A percentile compares a stretch with the other conserved stretches of the same genome.
phyloP scores from a whole-genome alignment of 2,888 invertebrate genomes.

The Drosophila rellima region DNA sequence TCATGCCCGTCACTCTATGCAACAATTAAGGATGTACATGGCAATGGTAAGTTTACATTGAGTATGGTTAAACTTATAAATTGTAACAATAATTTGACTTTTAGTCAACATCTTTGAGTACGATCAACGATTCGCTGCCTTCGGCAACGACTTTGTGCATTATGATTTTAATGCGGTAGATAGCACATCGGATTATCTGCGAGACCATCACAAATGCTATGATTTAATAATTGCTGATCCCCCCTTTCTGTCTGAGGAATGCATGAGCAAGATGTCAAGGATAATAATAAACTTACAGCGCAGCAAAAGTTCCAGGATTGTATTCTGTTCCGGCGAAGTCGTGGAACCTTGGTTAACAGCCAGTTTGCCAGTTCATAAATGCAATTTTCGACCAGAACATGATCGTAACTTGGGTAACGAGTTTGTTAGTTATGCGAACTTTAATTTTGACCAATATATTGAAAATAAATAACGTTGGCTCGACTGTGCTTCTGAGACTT shows the following conservation, averaged over 20 bases:
- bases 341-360: constrained; percentile 90
- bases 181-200: constrained; percentile 87
- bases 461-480: constrained; percentile 68
- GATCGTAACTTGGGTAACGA: constrained; percentile 96
- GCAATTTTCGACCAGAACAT: constrained; percentile 92
- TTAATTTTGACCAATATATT: constrained; percentile 88
- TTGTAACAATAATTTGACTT: constrained; percentile 73
- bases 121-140: constrained; percentile 93
- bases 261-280: constrained; percentile 92
- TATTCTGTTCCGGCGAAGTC: constrained; percentile 94
- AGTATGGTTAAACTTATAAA: neutral
- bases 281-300: constrained; percentile 92
- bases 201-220: constrained; percentile 86
- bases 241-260: constrained; percentile 97
- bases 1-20: constrained; percentile 95
- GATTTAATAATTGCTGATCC: constrained; percentile 97
- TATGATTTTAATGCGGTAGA: constrained; percentile 96
- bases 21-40: constrained; percentile 87
- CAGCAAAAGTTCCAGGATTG: constrained; percentile 66
- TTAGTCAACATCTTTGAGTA: constrained; percentile 92
- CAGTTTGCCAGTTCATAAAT: constrained; percentile 89
- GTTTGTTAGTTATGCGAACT: constrained; percentile 96
- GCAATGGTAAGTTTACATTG: constrained; percentile 24
- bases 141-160: constrained; percentile 91
- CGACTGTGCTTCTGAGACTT: constrained; percentile 13